phyloP scores from a whole-genome alignment of 2,113 vertebrate genomes.

The Periophthalmodon schlosseri region DNA sequence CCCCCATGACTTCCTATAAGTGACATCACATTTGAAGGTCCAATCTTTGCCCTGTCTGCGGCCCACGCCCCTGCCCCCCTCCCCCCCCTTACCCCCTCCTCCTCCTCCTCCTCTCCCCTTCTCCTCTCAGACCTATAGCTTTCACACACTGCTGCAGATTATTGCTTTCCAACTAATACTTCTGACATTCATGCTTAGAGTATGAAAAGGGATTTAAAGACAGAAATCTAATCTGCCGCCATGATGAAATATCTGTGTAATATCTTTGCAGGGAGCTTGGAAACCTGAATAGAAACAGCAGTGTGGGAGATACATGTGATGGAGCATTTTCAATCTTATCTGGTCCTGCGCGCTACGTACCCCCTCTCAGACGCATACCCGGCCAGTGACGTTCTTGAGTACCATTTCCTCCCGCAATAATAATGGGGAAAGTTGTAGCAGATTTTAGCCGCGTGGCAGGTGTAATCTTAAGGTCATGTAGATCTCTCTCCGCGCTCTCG shows the following conservation, averaged over 20 bases:
- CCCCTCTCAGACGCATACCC: not conserved
- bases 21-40: not conserved
- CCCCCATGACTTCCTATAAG: not conserved
- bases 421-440: slow-evolving; percentile 37
- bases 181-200: slow-evolving; percentile 56
- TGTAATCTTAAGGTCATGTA: slow-evolving; percentile 51
- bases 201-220: slow-evolving; percentile 64
- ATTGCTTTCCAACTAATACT: slow-evolving; percentile 66
- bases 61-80: not conserved
- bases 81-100: not conserved
- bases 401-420: not conserved
- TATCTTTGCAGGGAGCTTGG: slow-evolving; percentile 46
- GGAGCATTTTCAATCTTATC: slow-evolving; percentile 52
- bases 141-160: slow-evolving; percentile 45
- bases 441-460: slow-evolving; percentile 44
- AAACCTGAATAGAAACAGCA: slow-evolving; percentile 47
- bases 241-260: slow-evolving; percentile 73
- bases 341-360: slow-evolving; percentile 19
- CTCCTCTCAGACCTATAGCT: slow-evolving; percentile 41
- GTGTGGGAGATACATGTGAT: slow-evolving; percentile 46
- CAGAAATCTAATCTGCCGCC: slow-evolving; percentile 63
- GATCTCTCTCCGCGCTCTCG: slow-evolving; percentile 55
- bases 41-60: not conserved
- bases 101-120: slow-evolving; percentile 24
- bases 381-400: not conserved